These are phyloP conservation scores for Phania funesta DNA, from an alignment of 2,888 invertebrate genomes.

Conservation along the genomic window DNA sequence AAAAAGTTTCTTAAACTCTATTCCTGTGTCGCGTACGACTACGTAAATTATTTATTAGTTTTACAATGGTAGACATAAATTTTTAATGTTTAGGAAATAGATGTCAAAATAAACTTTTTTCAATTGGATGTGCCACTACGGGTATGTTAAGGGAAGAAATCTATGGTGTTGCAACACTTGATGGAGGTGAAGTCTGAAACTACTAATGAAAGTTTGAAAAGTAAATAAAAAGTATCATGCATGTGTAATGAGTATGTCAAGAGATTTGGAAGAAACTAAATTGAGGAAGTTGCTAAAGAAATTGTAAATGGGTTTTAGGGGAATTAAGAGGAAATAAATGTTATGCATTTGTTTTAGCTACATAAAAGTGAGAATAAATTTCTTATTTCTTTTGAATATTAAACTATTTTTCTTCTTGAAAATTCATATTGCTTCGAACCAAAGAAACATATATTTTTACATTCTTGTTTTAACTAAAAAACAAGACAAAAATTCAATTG, in stretches of 20 bases:
- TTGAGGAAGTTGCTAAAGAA: neutral
- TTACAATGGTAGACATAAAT: slow-evolving; percentile 65
- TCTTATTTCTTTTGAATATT: too few relatives aligned
- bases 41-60: slow-evolving; percentile 68
- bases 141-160: neutral
- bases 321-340: too few relatives aligned
- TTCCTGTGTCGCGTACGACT: slow-evolving; percentile 22
- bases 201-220: neutral
- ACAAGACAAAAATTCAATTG: neutral
- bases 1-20: neutral
- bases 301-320: too few relatives aligned
- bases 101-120: slow-evolving; percentile 21
- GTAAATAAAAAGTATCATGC: neutral
- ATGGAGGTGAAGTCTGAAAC: neutral
- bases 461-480: neutral
- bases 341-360: too few relatives aligned
- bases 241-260: slow-evolving; percentile 8
- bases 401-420: too few relatives aligned
- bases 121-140: slow-evolving; percentile 15
- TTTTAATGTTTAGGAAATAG: slow-evolving; percentile 57
- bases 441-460: too few relatives aligned
- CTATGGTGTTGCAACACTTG: neutral
- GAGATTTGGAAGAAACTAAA: neutral
- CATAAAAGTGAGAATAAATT: too few relatives aligned
- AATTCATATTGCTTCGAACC: too few relatives aligned